phyloP scores from a whole-genome alignment of 92 coral and sea anemone species.

The Diadumene lineata region DNA sequence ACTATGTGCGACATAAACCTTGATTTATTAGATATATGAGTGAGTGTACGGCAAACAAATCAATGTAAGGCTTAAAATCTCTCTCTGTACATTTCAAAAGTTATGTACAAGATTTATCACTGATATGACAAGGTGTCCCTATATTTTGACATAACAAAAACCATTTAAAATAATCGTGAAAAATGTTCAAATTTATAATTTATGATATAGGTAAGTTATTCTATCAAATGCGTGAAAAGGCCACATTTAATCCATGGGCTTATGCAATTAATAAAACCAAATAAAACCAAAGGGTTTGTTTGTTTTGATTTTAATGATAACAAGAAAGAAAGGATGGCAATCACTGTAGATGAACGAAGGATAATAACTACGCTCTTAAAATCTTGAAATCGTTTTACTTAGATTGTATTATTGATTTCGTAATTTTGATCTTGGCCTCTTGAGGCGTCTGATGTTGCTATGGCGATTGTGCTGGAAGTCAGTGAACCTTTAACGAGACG shows the following conservation, averaged over 20 bases:
- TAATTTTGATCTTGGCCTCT: background rate
- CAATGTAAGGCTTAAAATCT: too few species aligned
- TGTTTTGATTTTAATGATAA: background rate
- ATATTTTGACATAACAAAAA: too few species aligned
- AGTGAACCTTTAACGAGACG: background rate
- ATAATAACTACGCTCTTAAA: background rate
- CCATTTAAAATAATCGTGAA: too few species aligned
- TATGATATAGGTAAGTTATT: background rate
- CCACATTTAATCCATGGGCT: background rate
- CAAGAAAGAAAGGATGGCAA: background rate
- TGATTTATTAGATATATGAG: too few species aligned
- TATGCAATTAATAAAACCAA: background rate
- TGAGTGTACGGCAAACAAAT: too few species aligned
- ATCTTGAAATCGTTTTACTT: background rate
- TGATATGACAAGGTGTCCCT: too few species aligned
- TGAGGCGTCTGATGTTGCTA: constrained; percentile 1
- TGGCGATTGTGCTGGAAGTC: background rate
- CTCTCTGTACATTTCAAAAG: too few species aligned
- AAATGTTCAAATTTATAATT: too few species aligned
- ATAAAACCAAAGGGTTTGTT: background rate
- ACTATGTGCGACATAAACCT: too few species aligned
- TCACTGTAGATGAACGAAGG: background rate
- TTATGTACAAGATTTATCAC: too few species aligned
- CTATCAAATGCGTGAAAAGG: background rate
- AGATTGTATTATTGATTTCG: background rate